These are phyloP conservation scores for Pygoscelis antarcticus DNA, from an alignment of 2,113 vertebrate genomes.

Conservation along the genomic window DNA sequence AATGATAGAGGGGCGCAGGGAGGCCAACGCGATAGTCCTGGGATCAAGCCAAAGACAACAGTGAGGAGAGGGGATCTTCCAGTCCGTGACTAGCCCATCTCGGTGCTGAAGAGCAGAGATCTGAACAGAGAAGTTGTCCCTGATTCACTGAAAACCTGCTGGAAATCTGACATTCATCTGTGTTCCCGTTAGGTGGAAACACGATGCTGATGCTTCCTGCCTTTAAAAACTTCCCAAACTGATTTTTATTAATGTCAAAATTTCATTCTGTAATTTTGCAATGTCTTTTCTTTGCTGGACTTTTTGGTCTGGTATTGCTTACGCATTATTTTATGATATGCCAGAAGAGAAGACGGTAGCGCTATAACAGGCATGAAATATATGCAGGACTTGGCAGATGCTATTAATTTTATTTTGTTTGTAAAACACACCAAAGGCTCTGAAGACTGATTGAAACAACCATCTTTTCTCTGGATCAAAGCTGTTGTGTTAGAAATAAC, in stretches of 20 bases:
- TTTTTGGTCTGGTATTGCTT: neutral
- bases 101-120: neutral
- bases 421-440: neutral
- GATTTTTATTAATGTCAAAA: neutral
- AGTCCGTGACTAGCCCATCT: rapidly evolving
- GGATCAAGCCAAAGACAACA: constrained; percentile 14
- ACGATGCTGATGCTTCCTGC: neutral
- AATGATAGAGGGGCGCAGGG: constrained; percentile 89
- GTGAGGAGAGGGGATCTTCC: neutral
- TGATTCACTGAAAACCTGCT: neutral
- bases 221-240: neutral
- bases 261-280: neutral
- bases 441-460: neutral
- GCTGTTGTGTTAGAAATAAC: neutral
- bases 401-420: neutral
- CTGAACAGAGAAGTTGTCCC: neutral
- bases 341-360: neutral
- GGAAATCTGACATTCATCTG: neutral
- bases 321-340: neutral
- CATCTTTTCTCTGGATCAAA: neutral
- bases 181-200: neutral
- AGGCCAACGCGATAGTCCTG: constrained; percentile 74
- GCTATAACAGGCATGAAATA: neutral
- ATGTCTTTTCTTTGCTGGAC: neutral
- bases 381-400: neutral